A percentile compares a stretch with the other conserved stretches of the same genome.
Evolutionary conservation across 2,797 vertebrate species (phyloP).

Genomic region (Phataginus tricuspis): DNA sequence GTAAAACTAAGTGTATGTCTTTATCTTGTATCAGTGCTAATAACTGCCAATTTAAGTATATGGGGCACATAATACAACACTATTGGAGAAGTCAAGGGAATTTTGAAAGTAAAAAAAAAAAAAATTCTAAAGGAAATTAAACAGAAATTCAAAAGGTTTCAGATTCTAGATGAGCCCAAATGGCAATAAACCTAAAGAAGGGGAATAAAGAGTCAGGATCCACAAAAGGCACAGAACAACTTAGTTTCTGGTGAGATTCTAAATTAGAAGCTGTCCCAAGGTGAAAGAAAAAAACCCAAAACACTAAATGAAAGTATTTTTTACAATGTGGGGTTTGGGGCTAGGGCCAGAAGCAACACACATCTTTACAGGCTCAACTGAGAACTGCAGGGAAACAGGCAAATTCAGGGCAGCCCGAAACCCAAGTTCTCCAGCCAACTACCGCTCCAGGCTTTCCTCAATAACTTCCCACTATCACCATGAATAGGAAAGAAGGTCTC

Average conservation of each 20-base stretch:
- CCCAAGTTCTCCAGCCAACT: neutral
- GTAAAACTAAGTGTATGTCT: neutral
- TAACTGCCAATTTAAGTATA: neutral
- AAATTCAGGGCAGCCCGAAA: neutral
- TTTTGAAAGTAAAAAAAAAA: conserved; percentile 13
- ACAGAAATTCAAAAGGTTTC: conserved; percentile 23
- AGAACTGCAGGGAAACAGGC: neutral
- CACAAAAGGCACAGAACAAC: conserved; percentile 34
- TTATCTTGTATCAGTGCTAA: neutral
- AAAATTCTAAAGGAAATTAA: conserved; percentile 16
- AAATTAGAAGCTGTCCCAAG: conserved; percentile 45
- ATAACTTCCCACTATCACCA: neutral
- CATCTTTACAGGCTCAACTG: neutral
- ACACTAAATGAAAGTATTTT: conserved; percentile 32
- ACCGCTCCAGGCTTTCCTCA: neutral
- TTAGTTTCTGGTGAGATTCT: neutral
- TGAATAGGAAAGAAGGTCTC: neutral
- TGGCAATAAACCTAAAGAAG: neutral
- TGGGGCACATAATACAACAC: neutral
- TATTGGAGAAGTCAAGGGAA: neutral
- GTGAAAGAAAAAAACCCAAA: conserved; percentile 54
- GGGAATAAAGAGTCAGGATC: neutral
- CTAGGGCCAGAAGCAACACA: conserved; percentile 54
- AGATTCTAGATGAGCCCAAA: neutral
- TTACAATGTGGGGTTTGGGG: neutral